These are phyloP conservation scores for Rhinolophus ferrumequinum DNA, from an alignment of 2,113 vertebrate genomes.

Conservation along the genomic window DNA sequence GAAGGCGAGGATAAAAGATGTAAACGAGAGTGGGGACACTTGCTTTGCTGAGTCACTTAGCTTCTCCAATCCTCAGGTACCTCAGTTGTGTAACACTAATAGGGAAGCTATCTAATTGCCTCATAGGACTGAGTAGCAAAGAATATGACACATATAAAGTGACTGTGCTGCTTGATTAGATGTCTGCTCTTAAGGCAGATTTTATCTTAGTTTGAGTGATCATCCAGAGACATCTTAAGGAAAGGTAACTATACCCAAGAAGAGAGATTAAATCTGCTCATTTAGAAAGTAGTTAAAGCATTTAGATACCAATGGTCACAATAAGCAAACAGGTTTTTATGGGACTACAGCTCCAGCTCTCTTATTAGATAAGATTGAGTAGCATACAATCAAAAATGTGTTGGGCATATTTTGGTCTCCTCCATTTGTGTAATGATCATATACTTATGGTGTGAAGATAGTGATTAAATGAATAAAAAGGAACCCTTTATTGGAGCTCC, in stretches of 20 bases:
- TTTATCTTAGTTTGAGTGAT: slow-evolving; percentile 12
- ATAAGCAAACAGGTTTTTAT: background rate
- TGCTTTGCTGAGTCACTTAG: background rate
- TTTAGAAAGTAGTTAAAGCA: background rate
- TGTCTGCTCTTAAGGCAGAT: background rate
- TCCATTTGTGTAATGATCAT: background rate
- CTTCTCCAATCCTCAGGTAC: background rate
- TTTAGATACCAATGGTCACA: background rate
- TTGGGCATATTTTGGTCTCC: background rate
- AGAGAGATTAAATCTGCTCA: background rate
- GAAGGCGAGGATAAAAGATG: background rate
- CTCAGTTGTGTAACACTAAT: background rate
- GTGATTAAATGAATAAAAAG: background rate
- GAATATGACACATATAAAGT: background rate
- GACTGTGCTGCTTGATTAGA: background rate
- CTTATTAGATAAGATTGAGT: background rate
- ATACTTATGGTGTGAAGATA: background rate
- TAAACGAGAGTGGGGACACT: background rate
- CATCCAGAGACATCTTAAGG: background rate
- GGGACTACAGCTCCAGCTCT: background rate
- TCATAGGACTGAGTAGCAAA: background rate
- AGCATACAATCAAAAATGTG: background rate
- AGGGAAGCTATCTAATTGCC: background rate
- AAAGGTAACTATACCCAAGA: background rate
- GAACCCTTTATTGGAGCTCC: background rate